Evolutionary conservation across 2,113 vertebrate species (phyloP).

Genomic region (Mustelus asterias): DNA sequence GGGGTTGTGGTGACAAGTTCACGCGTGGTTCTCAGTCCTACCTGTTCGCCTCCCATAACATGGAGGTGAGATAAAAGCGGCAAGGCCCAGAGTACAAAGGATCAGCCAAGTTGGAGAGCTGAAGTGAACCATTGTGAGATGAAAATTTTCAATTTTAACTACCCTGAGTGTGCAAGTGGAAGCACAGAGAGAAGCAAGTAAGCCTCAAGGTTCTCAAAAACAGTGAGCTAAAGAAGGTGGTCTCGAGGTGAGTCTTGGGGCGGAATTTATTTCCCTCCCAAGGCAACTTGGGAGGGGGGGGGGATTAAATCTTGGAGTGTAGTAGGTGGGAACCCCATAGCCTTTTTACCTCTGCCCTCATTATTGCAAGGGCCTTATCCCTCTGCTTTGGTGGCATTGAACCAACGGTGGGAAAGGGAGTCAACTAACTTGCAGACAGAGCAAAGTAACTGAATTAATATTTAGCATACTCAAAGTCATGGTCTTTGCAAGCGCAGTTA

Average conservation of each 20-base stretch:
- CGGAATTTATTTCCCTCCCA: no score
- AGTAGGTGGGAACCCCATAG: no score
- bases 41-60: neutral
- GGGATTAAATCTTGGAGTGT: no score
- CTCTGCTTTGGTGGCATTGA: no score
- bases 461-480: neutral
- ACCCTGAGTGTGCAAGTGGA: neutral
- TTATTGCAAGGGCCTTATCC: no score
- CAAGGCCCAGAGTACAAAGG: neutral
- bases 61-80: neutral
- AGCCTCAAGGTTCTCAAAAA: neutral
- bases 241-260: neutral
- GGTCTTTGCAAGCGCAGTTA: neutral
- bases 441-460: neutral
- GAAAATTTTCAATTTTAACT: neutral
- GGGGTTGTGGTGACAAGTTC: neutral
- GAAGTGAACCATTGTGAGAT: neutral
- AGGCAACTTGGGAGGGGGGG: no score
- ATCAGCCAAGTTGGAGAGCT: neutral
- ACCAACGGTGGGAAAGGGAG: no score
- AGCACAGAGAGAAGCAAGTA: neutral
- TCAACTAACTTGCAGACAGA: neutral
- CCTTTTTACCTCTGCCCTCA: no score
- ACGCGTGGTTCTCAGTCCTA: neutral
- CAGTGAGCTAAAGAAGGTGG: neutral